Conservation (phyloP, 2,113 vertebrate species). For the Sceloporus tristichus region DNA sequence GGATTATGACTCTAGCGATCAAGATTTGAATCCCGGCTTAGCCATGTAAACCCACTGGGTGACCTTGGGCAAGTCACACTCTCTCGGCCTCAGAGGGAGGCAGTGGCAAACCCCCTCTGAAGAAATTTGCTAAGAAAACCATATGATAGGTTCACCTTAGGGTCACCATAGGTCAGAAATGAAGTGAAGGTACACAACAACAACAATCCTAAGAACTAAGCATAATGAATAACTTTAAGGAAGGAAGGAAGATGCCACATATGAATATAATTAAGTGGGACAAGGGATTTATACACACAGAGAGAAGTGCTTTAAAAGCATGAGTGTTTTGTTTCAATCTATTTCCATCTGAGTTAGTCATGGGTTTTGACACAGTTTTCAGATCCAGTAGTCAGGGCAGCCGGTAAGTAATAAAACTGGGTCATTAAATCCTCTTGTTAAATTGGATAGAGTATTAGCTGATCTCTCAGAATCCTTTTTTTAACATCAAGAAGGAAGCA, state of each 20-base stretch:
- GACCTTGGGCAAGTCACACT: too few species aligned
- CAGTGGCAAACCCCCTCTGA: too few species aligned
- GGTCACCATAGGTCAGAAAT: too few species aligned
- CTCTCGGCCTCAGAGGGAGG: too few species aligned
- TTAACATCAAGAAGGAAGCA: slow-evolving; percentile 29
- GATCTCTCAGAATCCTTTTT: not conserved
- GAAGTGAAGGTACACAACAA: too few species aligned
- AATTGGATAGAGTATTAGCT: slow-evolving; percentile 29
- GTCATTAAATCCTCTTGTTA: slow-evolving; percentile 22
- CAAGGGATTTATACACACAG: not conserved
- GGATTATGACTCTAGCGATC: too few species aligned
- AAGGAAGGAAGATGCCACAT: not conserved
- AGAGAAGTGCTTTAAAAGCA: not conserved
- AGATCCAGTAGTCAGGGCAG: not conserved
- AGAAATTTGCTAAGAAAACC: too few species aligned
- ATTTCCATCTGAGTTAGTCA: not conserved
- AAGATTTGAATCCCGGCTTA: too few species aligned
- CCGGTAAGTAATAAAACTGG: slow-evolving; percentile 21
- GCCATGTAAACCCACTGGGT: too few species aligned
- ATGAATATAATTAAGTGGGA: not conserved
- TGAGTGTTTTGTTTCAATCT: not conserved
- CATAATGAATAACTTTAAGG: too few species aligned
- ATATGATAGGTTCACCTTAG: too few species aligned
- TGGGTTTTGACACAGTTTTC: slow-evolving; percentile 2
- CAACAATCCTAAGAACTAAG: too few species aligned